A percentile compares a stretch with the other conserved stretches of the same genome.
These are phyloP conservation scores for Cyprinodon tularosa DNA, from an alignment of 2,113 vertebrate species.

Conservation along the genomic window DNA sequence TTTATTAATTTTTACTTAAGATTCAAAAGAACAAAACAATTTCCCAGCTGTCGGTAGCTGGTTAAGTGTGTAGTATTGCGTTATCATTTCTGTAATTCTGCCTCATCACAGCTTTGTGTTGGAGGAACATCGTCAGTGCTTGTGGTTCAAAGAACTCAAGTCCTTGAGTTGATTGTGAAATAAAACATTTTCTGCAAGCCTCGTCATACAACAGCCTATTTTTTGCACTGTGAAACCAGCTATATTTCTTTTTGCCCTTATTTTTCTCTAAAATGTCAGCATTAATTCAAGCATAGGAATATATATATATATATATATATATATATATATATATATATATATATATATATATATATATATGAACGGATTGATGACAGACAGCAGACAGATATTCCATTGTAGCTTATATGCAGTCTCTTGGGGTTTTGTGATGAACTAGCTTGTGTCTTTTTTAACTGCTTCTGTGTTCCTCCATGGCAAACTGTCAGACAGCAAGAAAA, in stretches of 20 bases:
- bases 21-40: neutral
- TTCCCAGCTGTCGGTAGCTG: neutral
- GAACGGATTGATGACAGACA: neutral
- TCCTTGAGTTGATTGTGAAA: neutral
- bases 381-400: slow-evolving; percentile 5
- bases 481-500: slow-evolving; percentile 15
- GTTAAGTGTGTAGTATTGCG: neutral
- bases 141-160: neutral
- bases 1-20: neutral
- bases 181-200: neutral
- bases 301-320: slow-evolving; percentile 28
- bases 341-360: slow-evolving; percentile 26
- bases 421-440: neutral
- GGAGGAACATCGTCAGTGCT: neutral
- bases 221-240: neutral
- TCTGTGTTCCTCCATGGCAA: slow-evolving; percentile 6
- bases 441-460: slow-evolving; percentile 39
- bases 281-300: slow-evolving; percentile 1
- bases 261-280: neutral
- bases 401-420: slow-evolving; percentile 14
- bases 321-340: slow-evolving; percentile 24
- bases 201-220: neutral
- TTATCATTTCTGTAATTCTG: neutral
- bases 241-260: neutral
- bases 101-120: neutral